Conservation (phyloP, 2,113 vertebrate genomes). For the Coreoperca whiteheadi region DNA sequence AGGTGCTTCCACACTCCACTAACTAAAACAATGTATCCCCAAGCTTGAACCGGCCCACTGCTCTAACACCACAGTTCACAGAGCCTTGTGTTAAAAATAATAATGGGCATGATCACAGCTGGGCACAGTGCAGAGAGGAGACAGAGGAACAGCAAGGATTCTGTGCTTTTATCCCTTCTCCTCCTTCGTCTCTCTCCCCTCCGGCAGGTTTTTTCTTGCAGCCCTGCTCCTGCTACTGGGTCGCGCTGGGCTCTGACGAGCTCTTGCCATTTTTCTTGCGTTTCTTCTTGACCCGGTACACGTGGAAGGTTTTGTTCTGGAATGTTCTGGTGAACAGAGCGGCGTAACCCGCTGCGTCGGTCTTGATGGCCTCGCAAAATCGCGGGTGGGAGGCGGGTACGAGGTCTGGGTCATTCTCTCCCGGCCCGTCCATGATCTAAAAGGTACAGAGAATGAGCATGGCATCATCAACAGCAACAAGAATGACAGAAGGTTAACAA, state of each 20-base stretch:
- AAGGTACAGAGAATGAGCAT: background rate
- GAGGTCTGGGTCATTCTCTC: constrained; percentile 90
- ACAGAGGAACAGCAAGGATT: constrained; percentile 44
- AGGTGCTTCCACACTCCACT: constrained; percentile 22
- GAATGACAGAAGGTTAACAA: background rate
- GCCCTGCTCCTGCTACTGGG: constrained; percentile 46
- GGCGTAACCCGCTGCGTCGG: constrained; percentile 82
- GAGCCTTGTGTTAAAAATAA: constrained; percentile 47
- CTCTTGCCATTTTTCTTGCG: constrained; percentile 75
- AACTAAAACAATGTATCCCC: constrained; percentile 36
- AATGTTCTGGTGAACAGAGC: constrained; percentile 90
- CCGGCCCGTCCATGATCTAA: constrained; percentile 95
- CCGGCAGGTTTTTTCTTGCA: constrained; percentile 15
- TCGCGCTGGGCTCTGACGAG: constrained; percentile 33
- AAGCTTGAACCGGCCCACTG: constrained; percentile 16
- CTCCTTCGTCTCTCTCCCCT: constrained; percentile 21
- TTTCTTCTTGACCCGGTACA: constrained; percentile 89
- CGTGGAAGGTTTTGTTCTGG: constrained; percentile 96
- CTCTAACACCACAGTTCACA: constrained; percentile 34
- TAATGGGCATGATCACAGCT: constrained; percentile 56
- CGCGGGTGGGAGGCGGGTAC: constrained; percentile 87
- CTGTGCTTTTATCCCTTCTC: constrained; percentile 30
- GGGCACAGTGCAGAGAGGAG: constrained; percentile 42
- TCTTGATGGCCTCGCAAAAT: constrained; percentile 94
- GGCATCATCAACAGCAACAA: background rate